Percentiles rank a stretch among this genome's conserved stretches.
Evolutionary conservation across 2,888 invertebrate genomes (phyloP).

Genomic region (Cryptus armator): DNA sequence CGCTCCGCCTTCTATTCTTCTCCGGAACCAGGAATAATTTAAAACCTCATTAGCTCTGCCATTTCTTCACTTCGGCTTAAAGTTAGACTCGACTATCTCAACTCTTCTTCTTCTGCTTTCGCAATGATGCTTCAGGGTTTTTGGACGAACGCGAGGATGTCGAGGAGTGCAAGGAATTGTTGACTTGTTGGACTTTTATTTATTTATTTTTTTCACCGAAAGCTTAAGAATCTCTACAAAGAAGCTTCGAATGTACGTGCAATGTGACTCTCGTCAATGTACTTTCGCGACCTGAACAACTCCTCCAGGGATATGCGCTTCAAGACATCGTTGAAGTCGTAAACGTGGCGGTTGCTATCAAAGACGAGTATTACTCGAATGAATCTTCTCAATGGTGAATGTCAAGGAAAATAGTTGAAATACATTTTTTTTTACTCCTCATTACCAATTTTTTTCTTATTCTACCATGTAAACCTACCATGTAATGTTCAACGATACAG

Average conservation of each 20-base stretch:
- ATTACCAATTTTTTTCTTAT: no score
- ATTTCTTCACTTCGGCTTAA: slow-evolving; percentile 81
- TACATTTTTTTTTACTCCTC: not conserved
- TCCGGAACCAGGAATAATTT: slow-evolving; percentile 79
- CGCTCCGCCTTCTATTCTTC: slow-evolving; percentile 48
- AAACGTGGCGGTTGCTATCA: slow-evolving; percentile 15
- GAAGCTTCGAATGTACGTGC: slow-evolving; percentile 20
- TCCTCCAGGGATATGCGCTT: slow-evolving; percentile 45
- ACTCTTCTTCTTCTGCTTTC: slow-evolving; percentile 59
- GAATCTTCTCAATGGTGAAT: slow-evolving; percentile 32
- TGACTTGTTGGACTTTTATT: slow-evolving; percentile 27
- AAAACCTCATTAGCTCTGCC: slow-evolving; percentile 83
- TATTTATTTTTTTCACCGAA: not conserved
- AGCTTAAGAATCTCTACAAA: slow-evolving; percentile 15
- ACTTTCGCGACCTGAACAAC: slow-evolving; percentile 19
- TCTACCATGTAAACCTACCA: no score
- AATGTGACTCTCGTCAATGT: slow-evolving; percentile 32
- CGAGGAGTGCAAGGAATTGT: not conserved
- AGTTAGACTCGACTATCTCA: slow-evolving; percentile 73
- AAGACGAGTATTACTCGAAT: slow-evolving; percentile 25
- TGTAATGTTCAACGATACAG: no score
- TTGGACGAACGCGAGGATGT: not conserved
- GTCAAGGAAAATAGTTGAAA: slow-evolving; percentile 16
- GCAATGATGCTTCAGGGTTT: slow-evolving; percentile 1
- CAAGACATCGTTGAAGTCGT: slow-evolving; percentile 18